Conservation (phyloP, 2,797 vertebrate species). For the Lutjanus argentimaculatus region DNA sequence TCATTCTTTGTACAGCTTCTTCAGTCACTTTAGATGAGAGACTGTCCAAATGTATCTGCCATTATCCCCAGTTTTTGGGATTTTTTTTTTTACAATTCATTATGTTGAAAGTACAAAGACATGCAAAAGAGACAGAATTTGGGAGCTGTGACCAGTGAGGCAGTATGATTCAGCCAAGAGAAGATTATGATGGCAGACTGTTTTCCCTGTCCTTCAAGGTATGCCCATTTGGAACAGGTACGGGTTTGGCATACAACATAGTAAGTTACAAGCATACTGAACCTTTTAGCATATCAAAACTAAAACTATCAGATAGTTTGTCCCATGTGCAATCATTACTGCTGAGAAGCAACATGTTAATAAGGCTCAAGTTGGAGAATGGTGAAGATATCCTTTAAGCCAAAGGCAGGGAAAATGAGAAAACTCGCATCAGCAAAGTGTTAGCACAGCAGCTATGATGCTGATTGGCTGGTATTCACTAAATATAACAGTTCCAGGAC, state of each 20-base stretch:
- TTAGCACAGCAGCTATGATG: background rate
- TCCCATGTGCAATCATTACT: constrained; percentile 5
- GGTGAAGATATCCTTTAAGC: background rate
- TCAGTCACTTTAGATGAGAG: constrained; percentile 2
- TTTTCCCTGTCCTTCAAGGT: background rate
- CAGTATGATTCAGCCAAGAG: constrained; percentile 8
- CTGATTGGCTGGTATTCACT: constrained; percentile 35
- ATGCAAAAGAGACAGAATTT: constrained; percentile 6
- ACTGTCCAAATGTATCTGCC: constrained; percentile 19
- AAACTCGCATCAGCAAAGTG: constrained; percentile 10
- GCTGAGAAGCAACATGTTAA: background rate
- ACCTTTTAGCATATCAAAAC: background rate
- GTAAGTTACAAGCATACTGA: background rate
- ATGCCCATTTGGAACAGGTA: background rate
- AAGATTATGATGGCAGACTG: background rate
- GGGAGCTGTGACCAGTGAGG: constrained; percentile 18
- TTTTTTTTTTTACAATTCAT: constrained; percentile 26
- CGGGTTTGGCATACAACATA: background rate
- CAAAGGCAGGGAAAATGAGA: constrained; percentile 18
- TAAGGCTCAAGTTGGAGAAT: background rate
- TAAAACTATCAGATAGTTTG: background rate
- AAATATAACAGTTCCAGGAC: constrained; percentile 26
- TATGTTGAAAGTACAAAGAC: constrained; percentile 27
- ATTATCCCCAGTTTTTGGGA: background rate
- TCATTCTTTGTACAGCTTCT: background rate